Evolutionary conservation across 1,140 invertebrate species (phyloP), one percentile per base, ranked within the genome.

Genomic region (Trachymyrmex cornetzi): DNA sequence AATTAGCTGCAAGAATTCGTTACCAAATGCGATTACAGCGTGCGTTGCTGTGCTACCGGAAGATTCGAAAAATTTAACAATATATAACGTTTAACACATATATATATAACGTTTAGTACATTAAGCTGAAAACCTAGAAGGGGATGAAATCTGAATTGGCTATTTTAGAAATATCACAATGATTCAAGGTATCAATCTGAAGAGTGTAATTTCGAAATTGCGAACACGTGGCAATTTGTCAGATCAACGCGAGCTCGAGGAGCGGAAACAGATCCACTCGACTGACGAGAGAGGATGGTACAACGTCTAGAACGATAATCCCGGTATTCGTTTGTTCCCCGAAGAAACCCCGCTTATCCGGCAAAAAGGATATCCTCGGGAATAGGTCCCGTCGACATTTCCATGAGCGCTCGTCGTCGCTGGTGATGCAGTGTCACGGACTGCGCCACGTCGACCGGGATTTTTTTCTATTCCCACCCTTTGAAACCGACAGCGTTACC

Each of bases 311-410:
- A n/a, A 34, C 50, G 22, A n/a, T 84, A 84, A 84, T 74, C 69
- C 80, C 38, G 27, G 55, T 50, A 82, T 86, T 82, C 66, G 85
- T 86, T 86, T 50, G 64, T 55, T 24, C 38, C 24, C 27, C 11
- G 30, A 82, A 66, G 59, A 87, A 69, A 87, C 59, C 67, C 72
- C 79, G 53, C 38, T 87, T 85, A 87, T 85, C 72, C 80, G 48
- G 14, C 61, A 69, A 85, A 55, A 87, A 85, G 24, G 61, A 85
- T 85, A 77, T 74, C 19, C 71, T 63, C 27, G 64, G 59, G 74
- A 77, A 87, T 85, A 59, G 24, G 55, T 53, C 27, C 19, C 24
- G 44, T 61, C 48, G 72, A 64, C 55, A 71, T 82, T 64, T 82
- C 55, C 77, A 72, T 77, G 57, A 84, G 77, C 34, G 19, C 22